Percentiles rank a stretch among this genome's conserved stretches.
Conservation (phyloP, 2,888 invertebrate species). For the Deroplatys truncata region DNA sequence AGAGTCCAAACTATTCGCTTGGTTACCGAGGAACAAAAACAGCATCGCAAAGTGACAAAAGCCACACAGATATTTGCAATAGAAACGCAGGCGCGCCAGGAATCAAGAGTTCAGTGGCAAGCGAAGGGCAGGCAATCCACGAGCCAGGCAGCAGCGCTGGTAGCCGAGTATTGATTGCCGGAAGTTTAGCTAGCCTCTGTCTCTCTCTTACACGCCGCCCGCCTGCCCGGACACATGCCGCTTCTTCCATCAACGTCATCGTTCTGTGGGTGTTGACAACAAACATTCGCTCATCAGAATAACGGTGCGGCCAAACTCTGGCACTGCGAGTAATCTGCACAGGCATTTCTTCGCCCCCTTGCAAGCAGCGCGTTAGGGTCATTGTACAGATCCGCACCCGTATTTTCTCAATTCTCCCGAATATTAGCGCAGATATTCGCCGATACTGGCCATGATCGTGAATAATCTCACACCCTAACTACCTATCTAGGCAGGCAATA, state of each 20-base stretch:
- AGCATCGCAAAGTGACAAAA: neutral
- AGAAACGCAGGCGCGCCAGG: neutral
- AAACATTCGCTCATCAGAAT: neutral
- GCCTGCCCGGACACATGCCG: neutral
- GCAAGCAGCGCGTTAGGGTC: too few relatives aligned
- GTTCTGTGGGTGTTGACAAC: neutral
- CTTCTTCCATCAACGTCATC: neutral
- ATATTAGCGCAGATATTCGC: too few relatives aligned
- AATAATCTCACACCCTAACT: too few relatives aligned
- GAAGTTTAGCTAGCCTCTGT: neutral
- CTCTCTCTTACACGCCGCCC: neutral
- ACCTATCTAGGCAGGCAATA: too few relatives aligned
- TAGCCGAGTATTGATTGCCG: conserved; percentile 4
- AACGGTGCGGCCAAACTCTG: neutral
- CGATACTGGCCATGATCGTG: too few relatives aligned
- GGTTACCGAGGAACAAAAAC: neutral
- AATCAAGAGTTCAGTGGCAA: conserved; percentile 8
- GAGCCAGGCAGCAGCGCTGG: neutral
- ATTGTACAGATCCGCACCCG: too few relatives aligned
- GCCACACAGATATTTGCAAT: neutral
- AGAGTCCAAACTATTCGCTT: too few relatives aligned
- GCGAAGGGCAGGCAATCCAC: neutral
- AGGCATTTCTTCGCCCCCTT: too few relatives aligned
- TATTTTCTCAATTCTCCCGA: too few relatives aligned
- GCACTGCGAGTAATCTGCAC: too few relatives aligned